A percentile compares a stretch with the other conserved stretches of the same genome.
phyloP scores from a whole-genome alignment of 2,888 invertebrate genomes.

The Aplocera efformata region DNA sequence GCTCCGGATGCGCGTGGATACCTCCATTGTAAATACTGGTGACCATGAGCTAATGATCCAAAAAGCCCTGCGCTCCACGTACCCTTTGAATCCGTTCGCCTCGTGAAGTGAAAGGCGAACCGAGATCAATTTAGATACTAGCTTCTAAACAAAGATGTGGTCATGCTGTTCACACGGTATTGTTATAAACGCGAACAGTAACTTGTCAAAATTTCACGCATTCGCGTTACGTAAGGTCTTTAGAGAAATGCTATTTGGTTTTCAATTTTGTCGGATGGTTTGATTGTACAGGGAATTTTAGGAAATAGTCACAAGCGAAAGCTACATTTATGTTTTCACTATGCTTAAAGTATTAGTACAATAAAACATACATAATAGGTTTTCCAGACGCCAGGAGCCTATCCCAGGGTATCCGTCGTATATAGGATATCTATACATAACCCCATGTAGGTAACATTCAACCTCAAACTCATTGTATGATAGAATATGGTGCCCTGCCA shows the following conservation, averaged over 20 bases:
- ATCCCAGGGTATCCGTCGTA: no score
- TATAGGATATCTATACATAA: conserved; percentile 16
- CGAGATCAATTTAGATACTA: conserved; percentile 51
- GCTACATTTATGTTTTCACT: no score
- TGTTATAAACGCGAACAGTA: conserved; percentile 46
- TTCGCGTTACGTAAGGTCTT: conserved; percentile 48
- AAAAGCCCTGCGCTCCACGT: conserved; percentile 50
- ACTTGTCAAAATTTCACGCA: conserved; percentile 42
- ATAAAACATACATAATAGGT: no score
- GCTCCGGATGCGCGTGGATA: conserved; percentile 11
- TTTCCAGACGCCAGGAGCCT: no score
- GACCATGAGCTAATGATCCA: conserved; percentile 54
- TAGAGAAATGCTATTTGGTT: conserved; percentile 34
- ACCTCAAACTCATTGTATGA: conserved; percentile 8
- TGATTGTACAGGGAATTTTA: no score
- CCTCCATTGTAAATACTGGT: conserved; percentile 31
- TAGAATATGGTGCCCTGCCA: conserved; percentile 10
- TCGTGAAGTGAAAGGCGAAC: conserved; percentile 68
- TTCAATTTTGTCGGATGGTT: conserved; percentile 12
- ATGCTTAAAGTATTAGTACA: no score
- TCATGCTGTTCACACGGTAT: conserved; percentile 59
- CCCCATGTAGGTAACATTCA: conserved; percentile 15
- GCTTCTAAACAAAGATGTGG: conserved; percentile 53
- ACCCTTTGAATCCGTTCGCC: conserved; percentile 57
- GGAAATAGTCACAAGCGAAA: no score